Conservation (phyloP, 2,113 vertebrate genomes). For the Chrysemys picta region DNA sequence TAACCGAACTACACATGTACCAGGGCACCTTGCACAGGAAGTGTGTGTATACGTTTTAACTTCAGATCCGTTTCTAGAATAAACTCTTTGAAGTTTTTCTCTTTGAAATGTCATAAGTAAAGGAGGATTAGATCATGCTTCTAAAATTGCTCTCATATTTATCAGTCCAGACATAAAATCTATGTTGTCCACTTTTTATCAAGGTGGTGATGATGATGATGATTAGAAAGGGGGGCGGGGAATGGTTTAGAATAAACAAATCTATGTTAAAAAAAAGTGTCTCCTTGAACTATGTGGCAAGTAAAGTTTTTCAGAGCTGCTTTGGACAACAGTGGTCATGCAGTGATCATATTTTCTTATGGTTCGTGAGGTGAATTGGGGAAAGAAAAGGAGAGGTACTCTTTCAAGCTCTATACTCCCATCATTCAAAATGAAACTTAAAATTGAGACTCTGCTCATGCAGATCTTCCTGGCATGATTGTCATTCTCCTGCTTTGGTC, state of each 20-base stretch:
- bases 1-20: background rate
- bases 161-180: background rate
- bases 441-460: background rate
- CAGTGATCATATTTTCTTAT: background rate
- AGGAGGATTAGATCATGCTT: background rate
- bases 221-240: background rate
- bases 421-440: background rate
- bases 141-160: background rate
- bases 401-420: background rate
- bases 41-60: background rate
- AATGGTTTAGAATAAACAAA: background rate
- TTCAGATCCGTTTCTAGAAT: background rate
- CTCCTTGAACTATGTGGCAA: background rate
- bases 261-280: background rate
- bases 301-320: background rate
- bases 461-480: background rate
- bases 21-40: background rate
- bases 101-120: background rate
- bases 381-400: background rate
- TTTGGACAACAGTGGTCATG: background rate
- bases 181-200: background rate
- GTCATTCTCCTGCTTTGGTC: background rate
- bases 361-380: background rate
- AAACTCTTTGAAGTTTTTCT: rapidly evolving
- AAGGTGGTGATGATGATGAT: background rate